These are phyloP conservation scores for Etheostoma cragini DNA, from an alignment of 2,113 vertebrate genomes.

Conservation along the genomic window DNA sequence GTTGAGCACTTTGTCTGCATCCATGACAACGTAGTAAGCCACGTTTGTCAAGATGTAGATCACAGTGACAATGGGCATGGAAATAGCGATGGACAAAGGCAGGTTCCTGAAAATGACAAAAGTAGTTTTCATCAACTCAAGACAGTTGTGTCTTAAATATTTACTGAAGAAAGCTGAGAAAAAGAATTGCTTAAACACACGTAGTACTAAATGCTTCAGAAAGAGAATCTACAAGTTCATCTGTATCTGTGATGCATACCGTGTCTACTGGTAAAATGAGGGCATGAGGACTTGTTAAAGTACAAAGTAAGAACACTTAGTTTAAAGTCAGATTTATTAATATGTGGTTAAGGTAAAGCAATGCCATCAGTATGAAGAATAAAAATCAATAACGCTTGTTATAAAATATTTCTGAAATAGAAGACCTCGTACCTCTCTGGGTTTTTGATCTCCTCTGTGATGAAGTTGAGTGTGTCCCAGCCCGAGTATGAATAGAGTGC, in stretches of 20 bases:
- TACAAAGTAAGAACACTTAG: neutral
- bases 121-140: neutral
- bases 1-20: conserved; percentile 76
- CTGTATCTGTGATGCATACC: neutral
- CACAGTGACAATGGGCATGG: conserved; percentile 87
- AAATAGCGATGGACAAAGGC: conserved; percentile 86
- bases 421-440: conserved; percentile 80
- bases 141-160: neutral
- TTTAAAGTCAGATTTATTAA: neutral
- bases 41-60: conserved; percentile 89
- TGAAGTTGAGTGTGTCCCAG: conserved; percentile 89
- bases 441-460: conserved; percentile 88
- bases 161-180: neutral
- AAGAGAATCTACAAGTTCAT: neutral
- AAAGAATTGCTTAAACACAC: neutral
- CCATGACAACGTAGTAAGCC: conserved; percentile 86
- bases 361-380: no score
- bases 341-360: neutral
- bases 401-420: neutral
- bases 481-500: conserved; percentile 88
- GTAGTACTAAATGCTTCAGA: neutral
- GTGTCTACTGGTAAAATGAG: neutral
- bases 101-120: conserved; percentile 78
- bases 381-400: neutral
- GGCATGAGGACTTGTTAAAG: neutral